Percentiles rank a stretch among this genome's conserved stretches.
Evolutionary conservation across 2,797 vertebrate genomes (phyloP).

Genomic region (Melopsittacus undulatus): DNA sequence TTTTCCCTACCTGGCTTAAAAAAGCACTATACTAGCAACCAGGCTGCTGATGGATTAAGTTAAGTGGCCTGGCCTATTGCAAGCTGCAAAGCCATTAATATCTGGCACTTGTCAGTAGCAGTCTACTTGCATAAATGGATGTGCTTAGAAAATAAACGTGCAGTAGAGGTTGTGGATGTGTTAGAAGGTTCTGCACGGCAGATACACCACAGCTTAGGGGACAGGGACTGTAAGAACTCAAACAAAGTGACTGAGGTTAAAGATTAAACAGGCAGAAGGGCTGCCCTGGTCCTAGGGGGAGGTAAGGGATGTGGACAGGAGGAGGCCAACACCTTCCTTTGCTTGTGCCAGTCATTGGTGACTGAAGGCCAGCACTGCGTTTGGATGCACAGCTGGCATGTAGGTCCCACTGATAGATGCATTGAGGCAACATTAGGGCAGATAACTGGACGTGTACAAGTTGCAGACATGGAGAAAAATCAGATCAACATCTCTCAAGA

Average conservation of each 20-base stretch:
- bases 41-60: neutral
- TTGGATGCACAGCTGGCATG: neutral
- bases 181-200: neutral
- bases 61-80: neutral
- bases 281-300: neutral
- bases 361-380: neutral
- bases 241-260: neutral
- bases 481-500: neutral
- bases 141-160: neutral
- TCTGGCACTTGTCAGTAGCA: neutral
- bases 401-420: neutral
- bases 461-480: neutral
- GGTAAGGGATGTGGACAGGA: neutral
- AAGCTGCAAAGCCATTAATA: neutral
- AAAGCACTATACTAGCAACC: neutral
- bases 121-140: neutral
- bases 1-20: neutral
- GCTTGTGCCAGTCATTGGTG: neutral
- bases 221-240: neutral
- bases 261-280: neutral
- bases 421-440: neutral
- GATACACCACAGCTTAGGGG: neutral
- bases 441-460: neutral
- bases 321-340: neutral
- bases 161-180: neutral